These are phyloP conservation scores for Caiman crocodilus DNA, from an alignment of 2,797 vertebrate species.

Conservation along the genomic window DNA sequence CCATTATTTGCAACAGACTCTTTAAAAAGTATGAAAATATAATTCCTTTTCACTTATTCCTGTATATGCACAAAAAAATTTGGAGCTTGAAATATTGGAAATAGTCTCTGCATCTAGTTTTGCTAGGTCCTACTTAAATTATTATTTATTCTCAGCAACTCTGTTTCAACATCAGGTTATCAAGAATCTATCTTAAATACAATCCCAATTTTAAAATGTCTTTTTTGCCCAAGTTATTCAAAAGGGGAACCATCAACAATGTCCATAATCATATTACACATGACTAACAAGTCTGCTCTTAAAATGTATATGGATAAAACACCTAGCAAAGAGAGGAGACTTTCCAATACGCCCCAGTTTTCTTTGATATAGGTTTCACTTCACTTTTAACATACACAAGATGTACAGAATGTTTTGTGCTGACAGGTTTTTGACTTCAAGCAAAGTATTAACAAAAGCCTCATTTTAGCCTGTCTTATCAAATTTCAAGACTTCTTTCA, in stretches of 20 bases:
- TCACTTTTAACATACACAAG: conserved; percentile 53
- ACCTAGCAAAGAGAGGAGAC: neutral
- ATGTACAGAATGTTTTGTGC: conserved; percentile 35
- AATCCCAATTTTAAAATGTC: neutral
- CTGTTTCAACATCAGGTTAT: neutral
- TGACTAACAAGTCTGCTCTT: neutral
- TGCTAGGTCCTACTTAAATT: neutral
- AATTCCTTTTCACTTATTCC: neutral
- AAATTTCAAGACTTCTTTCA: conserved; percentile 28
- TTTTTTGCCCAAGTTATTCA: neutral
- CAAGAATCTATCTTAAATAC: neutral
- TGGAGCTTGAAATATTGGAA: neutral
- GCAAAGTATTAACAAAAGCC: conserved; percentile 23
- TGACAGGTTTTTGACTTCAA: conserved; percentile 29
- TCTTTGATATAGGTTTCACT: conserved; percentile 5
- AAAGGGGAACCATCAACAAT: neutral
- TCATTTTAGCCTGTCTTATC: conserved; percentile 14
- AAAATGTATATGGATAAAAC: conserved; percentile 5
- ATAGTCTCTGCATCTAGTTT: neutral
- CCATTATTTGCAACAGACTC: neutral
- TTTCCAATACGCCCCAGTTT: conserved; percentile 25
- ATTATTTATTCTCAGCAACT: neutral
- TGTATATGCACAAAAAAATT: neutral
- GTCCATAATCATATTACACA: neutral
- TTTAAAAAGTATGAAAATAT: neutral